Evolutionary conservation across 2,113 vertebrate genomes (phyloP).

Genomic region (Riparia riparia): DNA sequence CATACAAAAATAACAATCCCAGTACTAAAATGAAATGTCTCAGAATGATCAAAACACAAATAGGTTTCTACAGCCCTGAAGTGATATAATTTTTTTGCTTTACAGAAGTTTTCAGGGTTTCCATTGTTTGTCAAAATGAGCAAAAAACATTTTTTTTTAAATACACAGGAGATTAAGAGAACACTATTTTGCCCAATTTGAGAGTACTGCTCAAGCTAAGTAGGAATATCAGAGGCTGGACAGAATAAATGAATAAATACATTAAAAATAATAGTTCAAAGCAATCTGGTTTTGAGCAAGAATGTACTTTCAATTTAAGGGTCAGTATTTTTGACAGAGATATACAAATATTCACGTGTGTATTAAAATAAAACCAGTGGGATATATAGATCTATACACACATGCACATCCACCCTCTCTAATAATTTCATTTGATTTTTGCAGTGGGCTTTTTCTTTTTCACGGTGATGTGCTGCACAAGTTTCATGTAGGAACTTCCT

Average conservation of each 20-base stretch:
- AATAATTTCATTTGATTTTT: conserved; percentile 39
- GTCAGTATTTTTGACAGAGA: conserved; percentile 29
- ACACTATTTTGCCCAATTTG: conserved; percentile 10
- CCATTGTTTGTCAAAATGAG: conserved; percentile 30
- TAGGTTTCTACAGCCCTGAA: conserved; percentile 52
- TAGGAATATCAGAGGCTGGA: conserved; percentile 14
- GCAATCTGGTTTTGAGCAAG: conserved; percentile 11
- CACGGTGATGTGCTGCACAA: not conserved
- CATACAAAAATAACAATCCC: conserved; percentile 65
- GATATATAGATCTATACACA: not conserved
- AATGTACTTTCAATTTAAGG: conserved; percentile 39
- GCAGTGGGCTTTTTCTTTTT: conserved; percentile 18
- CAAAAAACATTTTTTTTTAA: not conserved
- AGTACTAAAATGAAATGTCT: conserved; percentile 66
- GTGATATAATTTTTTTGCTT: conserved; percentile 29
- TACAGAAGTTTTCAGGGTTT: conserved; percentile 47
- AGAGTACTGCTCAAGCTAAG: not conserved
- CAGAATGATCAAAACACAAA: conserved; percentile 65
- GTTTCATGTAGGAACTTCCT: conserved; percentile 12
- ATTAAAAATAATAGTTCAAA: conserved; percentile 63
- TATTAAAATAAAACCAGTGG: conserved; percentile 26
- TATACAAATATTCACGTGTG: conserved; percentile 26
- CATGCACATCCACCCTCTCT: not conserved
- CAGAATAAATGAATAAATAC: conserved; percentile 67
- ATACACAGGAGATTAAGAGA: conserved; percentile 17